Base-by-base conservation (phyloP, 2,797 vertebrate species). In the Hippoglossus hippoglossus region DNA sequence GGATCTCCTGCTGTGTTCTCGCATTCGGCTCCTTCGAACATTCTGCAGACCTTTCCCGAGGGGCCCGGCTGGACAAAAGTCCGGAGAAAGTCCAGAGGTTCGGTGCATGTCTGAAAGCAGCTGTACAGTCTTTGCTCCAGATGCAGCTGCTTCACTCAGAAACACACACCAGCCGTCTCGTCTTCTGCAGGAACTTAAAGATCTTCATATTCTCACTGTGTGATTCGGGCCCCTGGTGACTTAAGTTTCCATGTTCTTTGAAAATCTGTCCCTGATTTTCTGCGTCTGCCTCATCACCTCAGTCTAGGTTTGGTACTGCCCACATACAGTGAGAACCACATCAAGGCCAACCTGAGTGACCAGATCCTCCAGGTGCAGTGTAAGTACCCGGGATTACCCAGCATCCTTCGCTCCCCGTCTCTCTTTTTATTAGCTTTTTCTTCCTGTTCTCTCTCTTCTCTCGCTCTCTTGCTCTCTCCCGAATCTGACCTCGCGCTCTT, bases 361-460 rank as follows among this genome's bases (percentile, higher is more conserved):
- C 98, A 99, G 96, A 99, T 99, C 90, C 97, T 99, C 55, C 98
- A 99, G 95, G 98, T 98, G 90, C 98, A 99, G 96, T 99, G 98
- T 99, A 98, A 99, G 98, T 99, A 97, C 92, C 91, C 36, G 61
- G 84, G 83, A 44, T 64, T 87, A 87, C 62, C 76, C 81, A n/a
- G 62, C 87, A 89, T 85, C 85, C 86, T 67, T 79, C 70, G 10
- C 70, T 83, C 70, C 81, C 75, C 84, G 49, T 79, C 77, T 69
- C 60, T 68, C 75, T 71, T 57, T 53, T 22, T 53, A 71, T 65
- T 81, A 41, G 77, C 28, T 28, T 77, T 60, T n/a, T 50, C 47
- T 65, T 1, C 46, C 53, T 16, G 8, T 21, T 51, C 12, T 60
- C 67, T 63, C 39, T 21, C 16, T 51, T 71, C 57, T 71, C 21